Base-by-base conservation (phyloP, 2,888 invertebrate species). In the Eubasilissa splendida region DNA sequence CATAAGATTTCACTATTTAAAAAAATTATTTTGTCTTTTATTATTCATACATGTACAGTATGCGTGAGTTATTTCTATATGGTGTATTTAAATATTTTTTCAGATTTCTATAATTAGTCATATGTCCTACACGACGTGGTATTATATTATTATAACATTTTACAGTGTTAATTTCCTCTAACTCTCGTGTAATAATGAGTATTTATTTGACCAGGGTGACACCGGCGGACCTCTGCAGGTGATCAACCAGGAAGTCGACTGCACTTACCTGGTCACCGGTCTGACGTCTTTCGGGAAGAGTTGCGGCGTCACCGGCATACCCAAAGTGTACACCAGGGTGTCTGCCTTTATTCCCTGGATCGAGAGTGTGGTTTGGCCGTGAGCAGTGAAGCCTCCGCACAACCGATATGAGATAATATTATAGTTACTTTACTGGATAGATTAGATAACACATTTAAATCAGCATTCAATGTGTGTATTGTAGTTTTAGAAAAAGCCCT, bases 251-350 rank as follows among this genome's bases (percentile, higher is more conserved):
- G 31, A 60, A 5, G 75, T 75, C 3, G 42, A 59, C 53, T 75
- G 75, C 60, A 75, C 63, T 3, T 70, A 73, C 8, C 71, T 73
- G 2, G 12, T 73, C 8, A 42, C 56, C 9, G 92, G 92, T 0
- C 86, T 92, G 1, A 92, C 91, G n/a, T 91, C 91, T 12, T 86
- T 90, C 84, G 90, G 92, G 60, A 86, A 86, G 81, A 84, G 87
- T 10, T 91, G 92, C 84, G 90, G 91, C 0, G 84, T 84, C 77
- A 84, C 85, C 14, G 88, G 85, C 3, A 87, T 86, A 80, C 93
- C 90, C 0, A 93, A 92, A 0, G 88, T 94, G 8, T 94, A 93
- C 85, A 92, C 93, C 0, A 88, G 90, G 66, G 91, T 93, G 0
- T 88, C 88, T 3, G 70, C 89, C 66, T 93, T 90, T 84, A 84